phyloP scores from a whole-genome alignment of 1,140 invertebrate species.

The Drosophila ananassae region DNA sequence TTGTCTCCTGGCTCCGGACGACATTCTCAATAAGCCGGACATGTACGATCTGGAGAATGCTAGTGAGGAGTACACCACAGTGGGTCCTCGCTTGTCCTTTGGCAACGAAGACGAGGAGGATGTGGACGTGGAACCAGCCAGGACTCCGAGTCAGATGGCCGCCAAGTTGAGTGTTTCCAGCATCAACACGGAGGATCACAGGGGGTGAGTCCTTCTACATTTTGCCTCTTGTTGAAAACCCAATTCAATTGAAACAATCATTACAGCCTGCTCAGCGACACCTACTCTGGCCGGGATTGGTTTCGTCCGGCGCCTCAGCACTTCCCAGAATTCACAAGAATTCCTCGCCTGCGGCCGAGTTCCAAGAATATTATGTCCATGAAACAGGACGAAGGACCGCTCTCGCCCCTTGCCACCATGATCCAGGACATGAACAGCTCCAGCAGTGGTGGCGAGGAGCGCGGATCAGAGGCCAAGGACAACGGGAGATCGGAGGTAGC shows the following conservation, averaged over 20 bases:
- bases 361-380: conserved; percentile 83
- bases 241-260: not conserved
- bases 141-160: conserved; percentile 20
- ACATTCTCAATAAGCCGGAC: conserved; percentile 59
- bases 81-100: conserved; percentile 22
- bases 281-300: conserved; percentile 73
- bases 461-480: conserved; percentile 8
- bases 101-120: conserved; percentile 10
- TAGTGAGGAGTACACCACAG: conserved; percentile 42
- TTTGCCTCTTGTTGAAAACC: no score
- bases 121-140: conserved; percentile 1
- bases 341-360: conserved; percentile 76
- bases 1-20: conserved; percentile 65
- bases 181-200: conserved; percentile 35
- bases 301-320: conserved; percentile 69
- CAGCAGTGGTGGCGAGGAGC: conserved; percentile 75
- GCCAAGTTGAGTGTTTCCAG: conserved; percentile 40
- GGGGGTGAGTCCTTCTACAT: conserved; percentile 1
- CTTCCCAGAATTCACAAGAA: conserved; percentile 79
- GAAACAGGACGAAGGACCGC: conserved; percentile 72
- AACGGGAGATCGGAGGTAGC: conserved; percentile 18
- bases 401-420: conserved; percentile 77
- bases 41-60: conserved; percentile 58
- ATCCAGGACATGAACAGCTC: conserved; percentile 80
- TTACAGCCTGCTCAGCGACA: conserved; percentile 46